Base-by-base conservation (phyloP, 2,797 vertebrate species). In the Emydoidea blandingii region DNA sequence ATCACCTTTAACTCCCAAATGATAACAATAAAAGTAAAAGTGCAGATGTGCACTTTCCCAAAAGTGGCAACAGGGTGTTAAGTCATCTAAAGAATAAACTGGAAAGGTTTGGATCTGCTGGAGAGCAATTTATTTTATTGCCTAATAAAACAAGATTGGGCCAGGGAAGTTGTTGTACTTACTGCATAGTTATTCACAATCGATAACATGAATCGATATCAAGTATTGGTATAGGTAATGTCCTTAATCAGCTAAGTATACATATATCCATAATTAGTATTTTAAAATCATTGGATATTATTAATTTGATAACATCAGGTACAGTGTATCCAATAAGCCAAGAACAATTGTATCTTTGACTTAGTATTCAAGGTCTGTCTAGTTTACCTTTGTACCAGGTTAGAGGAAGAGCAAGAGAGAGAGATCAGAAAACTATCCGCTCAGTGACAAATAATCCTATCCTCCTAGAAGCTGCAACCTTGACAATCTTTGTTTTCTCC, bases 121-220 rank as follows among this genome's bases (percentile, higher is more conserved):
- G 65, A 87, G 65, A 91, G 88, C 87, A 91, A 34, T 81, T 83
- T 89, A 68, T 68, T 96, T 97, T 95, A 97, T 97, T 97, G 91
- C 96, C 92, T 93, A 96, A 96, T 97, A 92, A 96, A 93, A 85
- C 89, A 85, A 88, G 87, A 94, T 96, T 91, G 81, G 62, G 91
- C 91, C 97, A 97, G 91, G 88, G 50, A 95, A 93, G 92, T 88
- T 94, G 79, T 92, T 96, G 94, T 95, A 80, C 89, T 79, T 88
- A 79, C 57, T 85, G 5, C 34, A 68, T 88, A 34, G 79, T 84
- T 80, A 76, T 68, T 41, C 53, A 72, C 34, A 82, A 23, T 56
- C 83, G 87, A 89, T 86, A 93, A 86, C 79, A 68, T n/a, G 18
- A 83, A 82, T 34, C 79, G 72, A 89, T 95, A 87, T 91, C 84